Evolutionary conservation across 2,888 invertebrate genomes (phyloP).

Genomic region (Lordiphosa andalusiaca): DNA sequence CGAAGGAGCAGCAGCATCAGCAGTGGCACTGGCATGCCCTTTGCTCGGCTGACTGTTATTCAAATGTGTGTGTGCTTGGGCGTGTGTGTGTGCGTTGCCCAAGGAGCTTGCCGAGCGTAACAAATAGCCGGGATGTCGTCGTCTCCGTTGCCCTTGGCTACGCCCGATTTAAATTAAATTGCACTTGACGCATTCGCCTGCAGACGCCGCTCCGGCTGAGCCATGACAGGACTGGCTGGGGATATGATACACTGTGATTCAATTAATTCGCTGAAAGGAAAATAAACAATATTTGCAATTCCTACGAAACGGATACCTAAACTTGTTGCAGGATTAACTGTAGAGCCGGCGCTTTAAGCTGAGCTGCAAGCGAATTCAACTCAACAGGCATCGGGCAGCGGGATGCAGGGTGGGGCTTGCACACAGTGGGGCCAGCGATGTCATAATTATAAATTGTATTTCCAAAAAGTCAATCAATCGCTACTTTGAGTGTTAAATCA

Average conservation of each 20-base stretch:
- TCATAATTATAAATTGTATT: too few relatives aligned
- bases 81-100: conserved; percentile 6
- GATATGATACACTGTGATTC: conserved; percentile 24
- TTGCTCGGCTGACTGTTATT: conserved; percentile 14
- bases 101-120: conserved; percentile 8
- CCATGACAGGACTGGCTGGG: conserved; percentile 9
- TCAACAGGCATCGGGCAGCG: too few relatives aligned
- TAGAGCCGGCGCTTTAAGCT: too few relatives aligned
- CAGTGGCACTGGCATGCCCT: too few relatives aligned
- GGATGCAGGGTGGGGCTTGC: too few relatives aligned
- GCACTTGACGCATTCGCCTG: conserved; percentile 65
- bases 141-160: conserved; percentile 62
- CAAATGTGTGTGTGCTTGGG: conserved; percentile 23
- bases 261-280: conserved; percentile 27
- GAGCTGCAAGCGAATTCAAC: too few relatives aligned
- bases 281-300: not conserved
- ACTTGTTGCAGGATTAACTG: too few relatives aligned
- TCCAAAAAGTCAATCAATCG: too few relatives aligned
- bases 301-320: too few relatives aligned
- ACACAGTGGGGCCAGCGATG: too few relatives aligned
- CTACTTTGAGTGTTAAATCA: too few relatives aligned
- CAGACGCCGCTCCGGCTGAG: conserved; percentile 7
- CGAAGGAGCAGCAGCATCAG: not conserved
- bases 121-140: conserved; percentile 15
- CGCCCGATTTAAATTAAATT: conserved; percentile 73